Conservation (phyloP, 2,797 vertebrate genomes). For the Sebastes matsubarae region DNA sequence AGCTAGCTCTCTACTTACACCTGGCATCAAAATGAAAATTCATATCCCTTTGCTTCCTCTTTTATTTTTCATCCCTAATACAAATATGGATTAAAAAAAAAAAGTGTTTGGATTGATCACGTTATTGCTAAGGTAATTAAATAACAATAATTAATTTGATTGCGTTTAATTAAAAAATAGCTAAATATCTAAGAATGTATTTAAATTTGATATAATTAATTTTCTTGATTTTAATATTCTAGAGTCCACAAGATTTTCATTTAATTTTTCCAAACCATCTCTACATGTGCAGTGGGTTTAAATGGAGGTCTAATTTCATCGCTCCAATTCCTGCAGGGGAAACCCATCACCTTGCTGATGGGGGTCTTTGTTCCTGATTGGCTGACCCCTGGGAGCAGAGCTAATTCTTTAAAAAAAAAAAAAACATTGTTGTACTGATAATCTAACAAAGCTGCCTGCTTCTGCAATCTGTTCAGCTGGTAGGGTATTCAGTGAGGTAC, state of each 20-base stretch:
- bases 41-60: not conserved
- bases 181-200: not conserved
- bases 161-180: not conserved
- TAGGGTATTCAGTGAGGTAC: constrained; percentile 34
- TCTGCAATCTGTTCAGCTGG: constrained; percentile 36
- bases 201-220: not conserved
- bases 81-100: not conserved
- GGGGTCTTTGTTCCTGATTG: constrained; percentile 26
- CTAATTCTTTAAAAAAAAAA: constrained; percentile 20
- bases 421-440: constrained; percentile 30
- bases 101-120: not conserved
- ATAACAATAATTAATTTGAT: not conserved
- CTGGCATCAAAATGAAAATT: not conserved
- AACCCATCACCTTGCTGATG: constrained; percentile 7
- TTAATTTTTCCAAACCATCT: not conserved
- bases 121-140: not conserved
- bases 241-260: not conserved
- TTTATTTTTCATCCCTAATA: not conserved
- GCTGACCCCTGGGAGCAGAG: constrained; percentile 10
- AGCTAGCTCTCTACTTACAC: not conserved
- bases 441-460: constrained; percentile 32
- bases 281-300: not conserved
- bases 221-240: no score
- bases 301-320: not conserved
- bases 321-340: not conserved